Conservation (phyloP, 2,113 vertebrate species). For the Solea solea region DNA sequence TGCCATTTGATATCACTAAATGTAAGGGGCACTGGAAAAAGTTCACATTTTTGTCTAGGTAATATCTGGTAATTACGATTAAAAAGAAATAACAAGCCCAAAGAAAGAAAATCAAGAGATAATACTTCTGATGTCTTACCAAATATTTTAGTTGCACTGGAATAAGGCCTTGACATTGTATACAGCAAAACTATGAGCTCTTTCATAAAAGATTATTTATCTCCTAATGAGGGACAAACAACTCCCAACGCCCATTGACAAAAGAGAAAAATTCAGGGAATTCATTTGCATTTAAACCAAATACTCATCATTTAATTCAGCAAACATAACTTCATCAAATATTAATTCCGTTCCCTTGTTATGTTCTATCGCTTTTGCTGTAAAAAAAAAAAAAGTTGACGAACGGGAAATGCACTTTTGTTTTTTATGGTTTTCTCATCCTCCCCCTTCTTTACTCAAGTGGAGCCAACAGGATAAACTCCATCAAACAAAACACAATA, state of each 20-base stretch:
- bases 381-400: slow-evolving; percentile 18
- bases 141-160: slow-evolving; percentile 5
- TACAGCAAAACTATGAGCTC: slow-evolving; percentile 33
- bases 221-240: slow-evolving; percentile 57
- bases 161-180: slow-evolving; percentile 50
- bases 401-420: slow-evolving; percentile 38
- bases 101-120: too few species aligned
- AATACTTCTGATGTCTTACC: neutral
- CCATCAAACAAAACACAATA: slow-evolving; percentile 54
- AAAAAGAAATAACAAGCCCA: neutral
- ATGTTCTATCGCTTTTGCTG: slow-evolving; percentile 45
- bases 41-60: too few species aligned
- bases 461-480: slow-evolving; percentile 58
- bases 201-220: slow-evolving; percentile 52
- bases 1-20: too few species aligned
- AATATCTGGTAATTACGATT: neutral
- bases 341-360: slow-evolving; percentile 63
- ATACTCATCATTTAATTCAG: slow-evolving; percentile 67
- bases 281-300: slow-evolving; percentile 74
- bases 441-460: slow-evolving; percentile 11
- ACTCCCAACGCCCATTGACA: slow-evolving; percentile 16
- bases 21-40: too few species aligned
- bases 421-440: slow-evolving; percentile 21
- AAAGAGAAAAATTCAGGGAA: slow-evolving; percentile 46
- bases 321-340: slow-evolving; percentile 73